A percentile compares a stretch with the other conserved stretches of the same genome.
These are phyloP conservation scores for Argyrosomus regius DNA, from an alignment of 2,797 vertebrate species.

Conservation along the genomic window DNA sequence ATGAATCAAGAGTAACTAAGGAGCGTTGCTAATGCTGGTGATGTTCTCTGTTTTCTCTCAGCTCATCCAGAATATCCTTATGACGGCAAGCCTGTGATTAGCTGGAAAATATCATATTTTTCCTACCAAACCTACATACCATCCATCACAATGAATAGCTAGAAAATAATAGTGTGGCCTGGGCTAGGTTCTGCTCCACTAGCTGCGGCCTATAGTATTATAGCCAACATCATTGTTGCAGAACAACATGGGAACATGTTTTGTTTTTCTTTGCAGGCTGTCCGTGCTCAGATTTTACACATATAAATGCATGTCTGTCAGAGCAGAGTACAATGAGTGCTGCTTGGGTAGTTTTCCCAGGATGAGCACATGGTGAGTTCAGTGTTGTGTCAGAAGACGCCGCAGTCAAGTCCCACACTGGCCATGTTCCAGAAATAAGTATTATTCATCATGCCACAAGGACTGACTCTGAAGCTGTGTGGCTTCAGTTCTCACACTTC, in stretches of 20 bases:
- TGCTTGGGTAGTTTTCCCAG: conserved; percentile 10
- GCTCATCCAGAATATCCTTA: conserved; percentile 35
- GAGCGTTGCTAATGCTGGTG: conserved; percentile 30
- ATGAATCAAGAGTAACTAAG: conserved; percentile 29
- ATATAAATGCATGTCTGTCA: conserved; percentile 9
- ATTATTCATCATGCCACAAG: conserved; percentile 27
- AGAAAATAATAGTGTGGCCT: conserved; percentile 47
- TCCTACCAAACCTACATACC: conserved; percentile 44
- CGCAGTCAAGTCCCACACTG: conserved; percentile 10
- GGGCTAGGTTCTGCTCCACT: conserved; percentile 11
- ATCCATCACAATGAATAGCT: conserved; percentile 42
- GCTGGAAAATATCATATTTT: conserved; percentile 51
- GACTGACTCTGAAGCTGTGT: conserved; percentile 23
- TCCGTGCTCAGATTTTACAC: conserved; percentile 1
- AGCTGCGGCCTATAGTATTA: conserved; percentile 29
- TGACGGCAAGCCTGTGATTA: conserved; percentile 53
- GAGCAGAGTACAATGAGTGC: conserved; percentile 3
- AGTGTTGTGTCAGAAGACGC: conserved; percentile 10
- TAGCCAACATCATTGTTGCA: conserved; percentile 29
- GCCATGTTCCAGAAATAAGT: conserved; percentile 28
- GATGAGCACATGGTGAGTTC: background rate
- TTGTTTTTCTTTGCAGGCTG: conserved; percentile 22
- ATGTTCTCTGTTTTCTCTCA: conserved; percentile 35
- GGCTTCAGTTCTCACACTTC: conserved; percentile 37
- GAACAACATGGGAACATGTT: conserved; percentile 21